Conservation (phyloP, 1,140 invertebrate genomes). For the Drosophila kanapiae region DNA sequence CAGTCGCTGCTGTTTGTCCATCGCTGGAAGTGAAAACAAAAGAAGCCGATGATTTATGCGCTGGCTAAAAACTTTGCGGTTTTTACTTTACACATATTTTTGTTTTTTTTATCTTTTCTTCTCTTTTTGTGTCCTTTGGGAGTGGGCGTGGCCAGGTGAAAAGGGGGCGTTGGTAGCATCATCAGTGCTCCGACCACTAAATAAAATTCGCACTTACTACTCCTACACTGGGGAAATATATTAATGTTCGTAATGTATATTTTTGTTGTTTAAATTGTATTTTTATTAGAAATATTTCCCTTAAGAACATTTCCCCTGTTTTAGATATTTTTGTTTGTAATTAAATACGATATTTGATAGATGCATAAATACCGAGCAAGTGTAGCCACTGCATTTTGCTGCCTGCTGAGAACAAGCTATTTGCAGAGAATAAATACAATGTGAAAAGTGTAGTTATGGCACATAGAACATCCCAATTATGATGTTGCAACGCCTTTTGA, state of each 20-base stretch:
- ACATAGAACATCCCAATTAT: conserved; percentile 53
- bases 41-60: conserved; percentile 47
- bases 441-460: conserved; percentile 1
- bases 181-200: not conserved
- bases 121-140: not conserved
- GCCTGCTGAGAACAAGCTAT: not conserved
- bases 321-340: not conserved
- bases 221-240: not conserved
- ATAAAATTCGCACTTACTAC: not conserved
- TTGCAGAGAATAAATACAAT: not conserved
- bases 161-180: conserved; percentile 4
- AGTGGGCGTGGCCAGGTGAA: conserved; percentile 34
- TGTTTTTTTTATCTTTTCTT: not conserved
- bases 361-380: not conserved
- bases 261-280: not conserved
- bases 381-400: not conserved
- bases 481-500: conserved; percentile 37
- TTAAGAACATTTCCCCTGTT: no score
- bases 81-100: conserved; percentile 12
- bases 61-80: conserved; percentile 46
- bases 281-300: no score
- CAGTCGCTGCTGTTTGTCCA: conserved; percentile 46
- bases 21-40: conserved; percentile 46
- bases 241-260: not conserved
- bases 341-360: not conserved